Base-by-base conservation (phyloP, 2,888 invertebrate species). In the Bursaphelenchus okinawaensis region DNA sequence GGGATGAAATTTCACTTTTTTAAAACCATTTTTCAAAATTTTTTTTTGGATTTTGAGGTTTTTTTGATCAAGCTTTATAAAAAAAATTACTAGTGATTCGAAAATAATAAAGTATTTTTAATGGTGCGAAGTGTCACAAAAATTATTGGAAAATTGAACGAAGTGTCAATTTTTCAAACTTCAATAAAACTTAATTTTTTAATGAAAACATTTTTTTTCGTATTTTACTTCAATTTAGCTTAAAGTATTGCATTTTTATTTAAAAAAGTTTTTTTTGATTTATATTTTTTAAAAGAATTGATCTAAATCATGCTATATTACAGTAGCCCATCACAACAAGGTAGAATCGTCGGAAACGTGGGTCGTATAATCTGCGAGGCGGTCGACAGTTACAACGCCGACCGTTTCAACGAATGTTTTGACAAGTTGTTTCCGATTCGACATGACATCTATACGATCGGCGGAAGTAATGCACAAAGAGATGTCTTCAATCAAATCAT, bases 401-500 rank as follows among this genome's bases (percentile, higher is more conserved):
- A 67, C 16, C 63, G 76, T 16, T 81, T 75, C 52, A 73, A 73
- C 29, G 56, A 65, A 23, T 68, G 75, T 7, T 79, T 75, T 24
- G 71, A 74, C 40, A 65, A 64, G 19, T 69, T 80, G 65, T 73
- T 69, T 28, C 75, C 80, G 6, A 69, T 79, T 40, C 63, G 78
- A 3, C 63, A 75, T 7, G 56, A 72, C 52, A 68, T 80, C 12
- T 66, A 74, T 27, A 66, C 64, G 22, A 76, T 80, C 54, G 79
- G 76, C 52, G 80, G 80, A 60, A 76, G 76, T 6, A 73, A 78
- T 68, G 80, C 80, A 24, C 80, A 80, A 70, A 61, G 79, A 20
- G 80, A 80, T 52, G 67, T 80, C 20, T 81, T 78, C 68, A 72
- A 70, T 1, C 79, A 80, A 64, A 69, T 77, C 6, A 69, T 79